Evolutionary conservation across 2,797 vertebrate genomes (phyloP).

Genomic region (Echeneis naucrates): DNA sequence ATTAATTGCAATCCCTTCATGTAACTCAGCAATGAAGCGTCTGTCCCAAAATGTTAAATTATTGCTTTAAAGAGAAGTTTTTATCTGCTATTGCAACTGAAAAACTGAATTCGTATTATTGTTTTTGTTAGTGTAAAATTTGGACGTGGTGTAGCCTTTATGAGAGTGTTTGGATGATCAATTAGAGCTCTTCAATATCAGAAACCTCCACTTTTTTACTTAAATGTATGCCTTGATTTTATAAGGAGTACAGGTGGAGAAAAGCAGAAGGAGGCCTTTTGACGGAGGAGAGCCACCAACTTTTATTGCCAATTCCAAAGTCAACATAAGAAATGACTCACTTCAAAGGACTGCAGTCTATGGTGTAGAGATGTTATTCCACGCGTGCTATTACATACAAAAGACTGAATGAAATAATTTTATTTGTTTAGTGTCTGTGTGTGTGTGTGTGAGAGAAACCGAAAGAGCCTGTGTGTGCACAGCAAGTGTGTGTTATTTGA

Average conservation of each 20-base stretch:
- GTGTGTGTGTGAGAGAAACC: slow-evolving; percentile 12
- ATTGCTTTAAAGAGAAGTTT: slow-evolving; percentile 19
- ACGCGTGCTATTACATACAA: slow-evolving; percentile 50
- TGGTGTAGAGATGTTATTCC: slow-evolving; percentile 34
- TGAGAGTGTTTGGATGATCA: slow-evolving; percentile 27
- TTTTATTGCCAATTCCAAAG: slow-evolving; percentile 15
- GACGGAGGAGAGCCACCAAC: slow-evolving; percentile 14
- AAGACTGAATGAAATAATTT: slow-evolving; percentile 64
- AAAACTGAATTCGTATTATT: slow-evolving; percentile 14
- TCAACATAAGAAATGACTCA: slow-evolving; percentile 33
- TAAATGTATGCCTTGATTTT: slow-evolving; percentile 46
- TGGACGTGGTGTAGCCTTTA: slow-evolving; percentile 24
- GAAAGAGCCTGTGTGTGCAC: slow-evolving; percentile 50
- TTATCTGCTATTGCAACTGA: slow-evolving; percentile 13
- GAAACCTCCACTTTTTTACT: slow-evolving; percentile 13
- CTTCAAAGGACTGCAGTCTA: slow-evolving; percentile 11
- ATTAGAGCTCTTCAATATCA: slow-evolving; percentile 19
- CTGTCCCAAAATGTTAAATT: slow-evolving; percentile 14
- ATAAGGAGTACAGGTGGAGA: slow-evolving; percentile 19
- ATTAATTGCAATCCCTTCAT: slow-evolving; percentile 5
- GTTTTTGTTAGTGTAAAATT: slow-evolving; percentile 26
- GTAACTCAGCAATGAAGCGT: neutral
- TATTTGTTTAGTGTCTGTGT: slow-evolving; percentile 53
- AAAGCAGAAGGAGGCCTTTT: slow-evolving; percentile 20
- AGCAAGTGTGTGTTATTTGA: slow-evolving; percentile 50